These are phyloP conservation scores for Cheilosia variabilis DNA, from an alignment of 2,888 invertebrate species.

Conservation along the genomic window DNA sequence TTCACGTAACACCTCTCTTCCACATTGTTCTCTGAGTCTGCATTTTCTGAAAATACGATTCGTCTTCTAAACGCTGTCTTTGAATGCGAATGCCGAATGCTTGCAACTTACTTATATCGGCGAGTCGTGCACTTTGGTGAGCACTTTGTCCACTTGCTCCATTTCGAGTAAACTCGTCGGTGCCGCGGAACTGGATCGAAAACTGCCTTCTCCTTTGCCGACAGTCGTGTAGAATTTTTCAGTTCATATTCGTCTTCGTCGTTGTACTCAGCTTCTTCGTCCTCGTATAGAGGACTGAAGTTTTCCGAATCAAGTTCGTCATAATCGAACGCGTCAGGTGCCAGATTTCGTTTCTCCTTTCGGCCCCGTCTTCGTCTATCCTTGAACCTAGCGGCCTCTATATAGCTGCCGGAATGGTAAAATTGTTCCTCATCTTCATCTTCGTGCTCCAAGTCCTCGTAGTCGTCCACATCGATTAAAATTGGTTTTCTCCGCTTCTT, in stretches of 20 bases:
- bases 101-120: conserved; percentile 87
- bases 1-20: conserved; percentile 90
- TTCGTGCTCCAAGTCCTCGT: conserved; percentile 76
- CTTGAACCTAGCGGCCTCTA: conserved; percentile 2
- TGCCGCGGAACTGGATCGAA: conserved; percentile 80
- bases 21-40: conserved; percentile 89
- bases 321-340: conserved; percentile 79
- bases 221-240: conserved; percentile 75
- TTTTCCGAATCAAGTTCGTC: conserved; percentile 81
- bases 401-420: conserved; percentile 60
- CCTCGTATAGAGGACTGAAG: conserved; percentile 24
- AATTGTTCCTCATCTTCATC: conserved; percentile 70
- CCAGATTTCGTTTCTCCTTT: conserved; percentile 73
- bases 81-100: background rate
- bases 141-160: conserved; percentile 94
- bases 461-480: conserved; percentile 77
- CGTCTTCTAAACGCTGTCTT: background rate
- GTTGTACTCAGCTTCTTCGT: conserved; percentile 77
- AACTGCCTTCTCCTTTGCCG: conserved; percentile 80
- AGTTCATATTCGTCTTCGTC: conserved; percentile 78
- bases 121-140: conserved; percentile 91
- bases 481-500: conserved; percentile 78
- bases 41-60: conserved; percentile 86
- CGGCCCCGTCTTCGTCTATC: background rate
- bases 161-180: conserved; percentile 87